Evolutionary conservation across 2,113 vertebrate genomes (phyloP), one percentile per base, ranked within the genome.

Genomic region (Helogale parvula): DNA sequence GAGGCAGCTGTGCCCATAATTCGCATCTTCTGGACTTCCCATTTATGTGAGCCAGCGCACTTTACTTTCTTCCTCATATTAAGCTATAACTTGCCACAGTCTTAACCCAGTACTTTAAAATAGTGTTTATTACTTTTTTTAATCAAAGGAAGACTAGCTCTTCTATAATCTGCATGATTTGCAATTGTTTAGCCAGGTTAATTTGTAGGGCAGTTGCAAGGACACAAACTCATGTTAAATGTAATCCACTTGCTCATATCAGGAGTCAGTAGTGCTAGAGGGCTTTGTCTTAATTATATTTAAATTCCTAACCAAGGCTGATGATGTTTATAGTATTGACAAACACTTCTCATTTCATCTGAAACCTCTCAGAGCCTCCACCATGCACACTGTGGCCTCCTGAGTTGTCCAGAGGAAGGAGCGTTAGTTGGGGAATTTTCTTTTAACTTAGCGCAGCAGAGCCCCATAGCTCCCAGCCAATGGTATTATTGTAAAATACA

Each of bases 371-470:
- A 84, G 72, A 88, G 92, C 11, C 38, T 90, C 52, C 1, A 2
- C 38, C 12, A 0, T 66, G 27, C 23, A 31, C 63, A 6, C 4
- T 16, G 29, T 52, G 54, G 69, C 29, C 3, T 19, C 27, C 33
- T 57, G 45, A 84, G 87, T 63, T 50, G 81, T 90, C 90, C 63
- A 84, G 92, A 79, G 19, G 71, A 95, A 84, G 84, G 54, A 66
- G 95, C 2, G 35, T 77, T 92, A 63, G 84, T 72, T 17, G 5
- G 31, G 21, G 15, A 69, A 25, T 90, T 96, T 97, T 94, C 50
- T 79, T 97, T 94, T 96, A 97, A 93, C 97, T 85, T 82, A 15
- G 23, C 35, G 41, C 52, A 97, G 57, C 33, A 90, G 41, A 29
- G 47, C 68, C 35, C 23, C 38, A 0, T 29, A 69, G 38, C 23